phyloP scores from a whole-genome alignment of 2,113 vertebrate species.

The Potamarius usumacintae region DNA sequence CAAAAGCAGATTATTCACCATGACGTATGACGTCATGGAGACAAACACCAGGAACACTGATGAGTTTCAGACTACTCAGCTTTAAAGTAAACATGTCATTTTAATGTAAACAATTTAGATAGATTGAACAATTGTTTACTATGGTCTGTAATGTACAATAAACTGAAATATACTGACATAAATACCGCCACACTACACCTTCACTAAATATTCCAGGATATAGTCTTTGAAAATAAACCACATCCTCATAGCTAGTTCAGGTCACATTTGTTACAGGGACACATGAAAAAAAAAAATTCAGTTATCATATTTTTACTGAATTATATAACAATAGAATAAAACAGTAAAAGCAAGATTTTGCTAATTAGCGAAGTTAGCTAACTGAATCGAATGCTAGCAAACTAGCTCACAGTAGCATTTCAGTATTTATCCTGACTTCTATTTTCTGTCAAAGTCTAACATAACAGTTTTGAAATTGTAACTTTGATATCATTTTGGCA shows the following conservation, averaged over 20 bases:
- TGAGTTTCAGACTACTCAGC: not conserved
- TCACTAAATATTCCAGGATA: not conserved
- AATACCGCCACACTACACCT: not conserved
- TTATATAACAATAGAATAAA: not conserved
- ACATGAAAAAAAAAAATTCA: not conserved
- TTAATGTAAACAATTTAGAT: not conserved
- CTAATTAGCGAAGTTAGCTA: not conserved
- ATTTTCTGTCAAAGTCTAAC: not conserved
- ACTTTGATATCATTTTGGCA: not conserved
- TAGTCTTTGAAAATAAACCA: not conserved
- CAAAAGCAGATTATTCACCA: not conserved
- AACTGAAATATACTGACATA: not conserved
- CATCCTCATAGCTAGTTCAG: not conserved
- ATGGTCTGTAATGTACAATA: not conserved
- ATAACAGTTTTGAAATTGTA: not conserved
- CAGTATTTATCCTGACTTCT: not conserved
- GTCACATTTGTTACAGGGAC: not conserved
- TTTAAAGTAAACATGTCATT: not conserved
- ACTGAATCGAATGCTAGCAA: not conserved
- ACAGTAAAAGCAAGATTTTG: not conserved
- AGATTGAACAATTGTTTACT: not conserved
- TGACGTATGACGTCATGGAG: no score
- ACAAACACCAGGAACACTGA: not conserved
- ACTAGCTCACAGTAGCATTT: not conserved
- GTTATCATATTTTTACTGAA: not conserved